Base-by-base conservation (phyloP, 2,888 invertebrate genomes). In the Molorchus minor region DNA sequence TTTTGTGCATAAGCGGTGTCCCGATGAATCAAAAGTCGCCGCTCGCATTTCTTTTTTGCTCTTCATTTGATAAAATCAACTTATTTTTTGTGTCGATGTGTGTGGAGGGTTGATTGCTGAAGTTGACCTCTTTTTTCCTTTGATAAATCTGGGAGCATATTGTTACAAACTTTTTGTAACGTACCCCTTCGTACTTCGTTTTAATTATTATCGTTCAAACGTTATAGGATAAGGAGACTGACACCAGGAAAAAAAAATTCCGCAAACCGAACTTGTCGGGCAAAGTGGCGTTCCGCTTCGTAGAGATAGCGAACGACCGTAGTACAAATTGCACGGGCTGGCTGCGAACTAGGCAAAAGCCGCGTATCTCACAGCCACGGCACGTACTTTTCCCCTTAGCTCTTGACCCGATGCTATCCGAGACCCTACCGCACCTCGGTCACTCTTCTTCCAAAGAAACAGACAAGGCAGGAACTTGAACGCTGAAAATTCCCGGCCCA, bases 361-460 rank as follows among this genome's bases (percentile, higher is more conserved):
- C 71, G 70, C 67, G 69, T 73, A 75, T 73, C 75, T 73, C 72
- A 71, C 70, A 75, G 72, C 74, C 73, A 68, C 68, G 71, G 75
- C 75, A 76, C 76, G 76, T 75, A 71, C 73, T 69, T 65, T 70
- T 68, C 63, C 69, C 69, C 64, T 62, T 67, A 72, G 71, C 73
- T 74, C 73, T 73, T 73, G 73, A 73, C 74, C 74, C 69, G 71
- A 68, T 67, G 57, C 44, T 49, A 61, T 56, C 58, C 62, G 59
- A 64, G 57, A 62, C 55, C 46, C 30, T 53, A 30, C 53, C 57
- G 40, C 54, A 43, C 40, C 49, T 38, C 49, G 21, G 49, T 20
- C 49, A 49, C 49, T 29, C 38, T 16, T 20, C 49, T 13, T 17
- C 49, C 35, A 38, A 38, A 49, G 38, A 38, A 49, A 15, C 49